phyloP scores from a whole-genome alignment of 2,888 invertebrate genomes.

The Cerastoderma edule region DNA sequence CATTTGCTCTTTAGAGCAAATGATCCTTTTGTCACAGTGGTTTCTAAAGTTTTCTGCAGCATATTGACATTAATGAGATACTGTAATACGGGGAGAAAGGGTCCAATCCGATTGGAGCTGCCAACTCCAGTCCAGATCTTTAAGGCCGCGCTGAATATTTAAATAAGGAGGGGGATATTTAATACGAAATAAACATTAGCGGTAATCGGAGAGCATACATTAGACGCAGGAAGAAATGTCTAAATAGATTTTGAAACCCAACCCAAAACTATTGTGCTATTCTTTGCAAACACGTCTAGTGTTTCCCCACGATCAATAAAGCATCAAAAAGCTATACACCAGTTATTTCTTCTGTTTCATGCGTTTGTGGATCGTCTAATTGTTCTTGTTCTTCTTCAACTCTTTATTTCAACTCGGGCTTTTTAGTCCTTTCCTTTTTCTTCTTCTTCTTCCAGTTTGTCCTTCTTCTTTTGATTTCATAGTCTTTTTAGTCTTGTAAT shows the following conservation, averaged over 20 bases:
- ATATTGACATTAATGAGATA: no score
- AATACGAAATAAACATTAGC: constrained; percentile 43
- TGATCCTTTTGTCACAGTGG: no score
- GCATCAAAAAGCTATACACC: constrained; percentile 39
- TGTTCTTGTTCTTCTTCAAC: no score
- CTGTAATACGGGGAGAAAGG: no score
- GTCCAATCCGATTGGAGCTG: constrained; percentile 7
- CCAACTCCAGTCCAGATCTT: constrained; percentile 17
- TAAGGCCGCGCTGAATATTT: constrained; percentile 26
- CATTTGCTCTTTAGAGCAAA: no score
- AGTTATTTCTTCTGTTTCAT: no score
- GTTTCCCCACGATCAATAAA: constrained; percentile 45
- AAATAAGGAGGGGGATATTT: constrained; percentile 31
- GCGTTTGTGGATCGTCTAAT: no score
- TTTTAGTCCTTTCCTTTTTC: neutral
- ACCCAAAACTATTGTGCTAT: constrained; percentile 39
- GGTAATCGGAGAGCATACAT: constrained; percentile 33
- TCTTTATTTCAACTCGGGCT: neutral
- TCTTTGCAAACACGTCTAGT: constrained; percentile 46
- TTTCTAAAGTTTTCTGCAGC: no score
- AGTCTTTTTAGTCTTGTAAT: neutral
- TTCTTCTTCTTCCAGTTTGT: constrained; percentile 8
- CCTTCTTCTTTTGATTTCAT: neutral
- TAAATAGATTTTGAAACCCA: constrained; percentile 45
- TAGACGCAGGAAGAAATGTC: constrained; percentile 39